Conservation (phyloP, 2,113 vertebrate genomes). For the Perca schrenkii region DNA sequence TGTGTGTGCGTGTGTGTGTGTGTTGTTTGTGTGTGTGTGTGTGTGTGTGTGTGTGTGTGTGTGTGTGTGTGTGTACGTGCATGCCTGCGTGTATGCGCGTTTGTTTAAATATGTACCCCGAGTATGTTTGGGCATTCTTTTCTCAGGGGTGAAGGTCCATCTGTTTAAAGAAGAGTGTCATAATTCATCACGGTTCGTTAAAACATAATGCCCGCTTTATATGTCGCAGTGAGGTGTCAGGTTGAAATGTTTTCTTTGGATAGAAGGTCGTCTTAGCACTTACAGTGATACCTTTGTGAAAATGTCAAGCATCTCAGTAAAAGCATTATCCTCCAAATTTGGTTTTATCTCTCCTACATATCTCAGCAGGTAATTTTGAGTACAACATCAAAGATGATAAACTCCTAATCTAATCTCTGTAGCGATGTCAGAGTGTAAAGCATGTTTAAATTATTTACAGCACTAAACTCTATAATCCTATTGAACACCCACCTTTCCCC, state of each 20-base stretch:
- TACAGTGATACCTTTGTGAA: conserved; percentile 21
- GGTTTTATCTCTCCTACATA: background rate
- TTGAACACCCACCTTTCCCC: conserved; percentile 12
- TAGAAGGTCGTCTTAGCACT: background rate
- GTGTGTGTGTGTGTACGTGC: conserved; percentile 34
- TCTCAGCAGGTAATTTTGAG: conserved; percentile 5
- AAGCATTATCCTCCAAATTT: conserved; percentile 5
- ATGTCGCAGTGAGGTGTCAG: conserved; percentile 8
- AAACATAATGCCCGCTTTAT: conserved; percentile 40
- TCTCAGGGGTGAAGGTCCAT: conserved; percentile 69
- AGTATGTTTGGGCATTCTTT: conserved; percentile 40
- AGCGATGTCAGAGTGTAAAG: conserved; percentile 17
- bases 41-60: conserved; percentile 45
- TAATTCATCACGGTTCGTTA: conserved; percentile 39
- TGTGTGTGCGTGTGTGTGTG: conserved; percentile 39
- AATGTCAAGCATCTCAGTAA: conserved; percentile 18
- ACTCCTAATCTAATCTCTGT: conserved; percentile 28
- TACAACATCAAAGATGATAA: conserved; percentile 2
- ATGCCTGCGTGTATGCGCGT: conserved; percentile 17
- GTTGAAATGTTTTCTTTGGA: conserved; percentile 25
- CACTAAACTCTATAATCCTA: conserved; percentile 36
- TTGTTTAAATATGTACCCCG: conserved; percentile 48
- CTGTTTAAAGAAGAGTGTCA: conserved; percentile 50
- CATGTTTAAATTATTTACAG: conserved; percentile 42
- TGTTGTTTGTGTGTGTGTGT: conserved; percentile 19